Percentiles rank a stretch among this genome's conserved stretches.
Conservation (phyloP, 1,140 invertebrate genomes). For the Cotesia glomerata region DNA sequence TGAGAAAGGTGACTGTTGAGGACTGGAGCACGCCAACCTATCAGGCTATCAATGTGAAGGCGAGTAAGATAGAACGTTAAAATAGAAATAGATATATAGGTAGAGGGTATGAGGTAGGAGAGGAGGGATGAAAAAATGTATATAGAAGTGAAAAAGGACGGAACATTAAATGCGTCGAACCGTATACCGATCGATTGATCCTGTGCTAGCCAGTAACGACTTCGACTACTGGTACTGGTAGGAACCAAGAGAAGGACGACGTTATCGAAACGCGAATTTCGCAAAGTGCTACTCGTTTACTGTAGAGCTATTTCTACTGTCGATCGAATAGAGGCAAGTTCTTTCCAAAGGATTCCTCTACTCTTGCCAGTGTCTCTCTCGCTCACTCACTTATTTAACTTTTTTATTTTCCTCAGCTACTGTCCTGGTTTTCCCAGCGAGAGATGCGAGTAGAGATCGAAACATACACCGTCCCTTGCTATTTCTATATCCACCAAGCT, state of each 20-base stretch:
- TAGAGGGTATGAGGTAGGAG: not conserved
- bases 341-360: slow-evolving; percentile 15
- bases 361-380: not conserved
- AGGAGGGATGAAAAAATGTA: not conserved
- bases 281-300: slow-evolving; percentile 36
- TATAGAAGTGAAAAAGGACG: too few relatives aligned
- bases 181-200: slow-evolving; percentile 24
- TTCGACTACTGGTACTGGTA: not conserved
- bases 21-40: too few relatives aligned
- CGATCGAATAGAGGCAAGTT: slow-evolving; percentile 21
- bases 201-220: slow-evolving; percentile 23
- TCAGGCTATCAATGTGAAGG: not conserved
- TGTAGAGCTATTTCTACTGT: slow-evolving; percentile 23
- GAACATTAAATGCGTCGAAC: slow-evolving; percentile 23
- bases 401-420: slow-evolving; percentile 2
- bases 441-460: too few relatives aligned
- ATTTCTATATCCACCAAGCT: not conserved
- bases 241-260: not conserved
- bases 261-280: slow-evolving; percentile 35
- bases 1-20: not conserved
- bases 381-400: not conserved
- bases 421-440: not conserved
- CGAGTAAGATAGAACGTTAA: not conserved
- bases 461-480: not conserved
- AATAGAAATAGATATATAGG: not conserved